Conservation (phyloP, 1,140 invertebrate genomes). For the Papilio dardanus region DNA sequence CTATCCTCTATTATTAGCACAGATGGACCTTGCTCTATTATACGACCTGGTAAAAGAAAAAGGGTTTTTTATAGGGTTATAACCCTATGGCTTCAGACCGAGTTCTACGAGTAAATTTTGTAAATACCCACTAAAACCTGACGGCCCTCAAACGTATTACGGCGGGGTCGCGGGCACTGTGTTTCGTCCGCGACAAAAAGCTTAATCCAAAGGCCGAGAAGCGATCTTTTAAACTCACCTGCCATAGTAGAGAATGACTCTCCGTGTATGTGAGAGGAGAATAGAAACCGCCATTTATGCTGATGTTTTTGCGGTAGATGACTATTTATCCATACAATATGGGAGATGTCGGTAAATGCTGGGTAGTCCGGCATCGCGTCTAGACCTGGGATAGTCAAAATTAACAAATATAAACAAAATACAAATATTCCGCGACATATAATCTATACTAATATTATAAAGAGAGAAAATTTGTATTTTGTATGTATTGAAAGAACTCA, state of each 20-base stretch:
- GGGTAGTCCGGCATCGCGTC: constrained; percentile 89
- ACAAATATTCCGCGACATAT: no score
- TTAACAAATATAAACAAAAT: no score
- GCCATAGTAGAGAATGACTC: constrained; percentile 92
- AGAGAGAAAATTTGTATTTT: no score
- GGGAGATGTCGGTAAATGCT: constrained; percentile 89
- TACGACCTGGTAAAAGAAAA: constrained; percentile 87
- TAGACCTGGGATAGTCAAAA: constrained; percentile 78
- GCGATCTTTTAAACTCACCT: constrained; percentile 67
- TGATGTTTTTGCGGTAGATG: constrained; percentile 88
- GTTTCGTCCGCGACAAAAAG: no score
- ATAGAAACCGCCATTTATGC: constrained; percentile 91
- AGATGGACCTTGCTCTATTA: constrained; percentile 90
- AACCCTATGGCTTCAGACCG: no score
- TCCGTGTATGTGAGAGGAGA: constrained; percentile 91
- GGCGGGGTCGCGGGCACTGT: no score
- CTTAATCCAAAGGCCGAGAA: no score
- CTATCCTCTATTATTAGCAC: constrained; percentile 90
- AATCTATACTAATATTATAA: neutral
- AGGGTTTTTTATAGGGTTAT: no score
- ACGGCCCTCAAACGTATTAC: no score
- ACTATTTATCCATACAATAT: constrained; percentile 90
- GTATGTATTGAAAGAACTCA: no score
- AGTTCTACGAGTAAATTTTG: no score
- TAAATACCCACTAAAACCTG: no score